Percentiles rank a stretch among this genome's conserved stretches.
Conservation (phyloP, 2,888 invertebrate species). For the Biston betularia region DNA sequence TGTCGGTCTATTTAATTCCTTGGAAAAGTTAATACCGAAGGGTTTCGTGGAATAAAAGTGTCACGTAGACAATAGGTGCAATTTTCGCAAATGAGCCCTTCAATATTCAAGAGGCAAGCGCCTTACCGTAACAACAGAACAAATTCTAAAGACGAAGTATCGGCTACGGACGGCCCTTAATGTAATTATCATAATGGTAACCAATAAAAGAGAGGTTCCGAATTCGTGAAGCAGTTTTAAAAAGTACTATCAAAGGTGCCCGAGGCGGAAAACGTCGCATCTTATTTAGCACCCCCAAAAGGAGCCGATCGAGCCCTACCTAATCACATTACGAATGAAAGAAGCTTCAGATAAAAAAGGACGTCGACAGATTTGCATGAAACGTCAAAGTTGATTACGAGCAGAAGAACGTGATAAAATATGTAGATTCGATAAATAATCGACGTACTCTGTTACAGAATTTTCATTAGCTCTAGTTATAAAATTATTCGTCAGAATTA, state of each 20-base stretch:
- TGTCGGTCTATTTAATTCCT: conserved; percentile 60
- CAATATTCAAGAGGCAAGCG: conserved; percentile 82
- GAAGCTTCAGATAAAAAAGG: conserved; percentile 78
- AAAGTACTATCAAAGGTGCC: conserved; percentile 71
- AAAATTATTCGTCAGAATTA: neutral
- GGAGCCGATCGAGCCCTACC: conserved; percentile 65
- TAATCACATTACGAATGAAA: conserved; percentile 84
- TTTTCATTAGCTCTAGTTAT: conserved; percentile 19
- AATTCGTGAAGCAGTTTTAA: conserved; percentile 83
- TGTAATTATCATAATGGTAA: conserved; percentile 85
- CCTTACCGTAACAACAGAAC: conserved; percentile 81
- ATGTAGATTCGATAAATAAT: conserved; percentile 62
- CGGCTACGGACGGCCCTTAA: conserved; percentile 80
- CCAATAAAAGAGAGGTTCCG: conserved; percentile 84
- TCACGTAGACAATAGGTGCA: conserved; percentile 83
- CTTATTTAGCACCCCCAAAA: conserved; percentile 83
- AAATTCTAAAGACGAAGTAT: conserved; percentile 84
- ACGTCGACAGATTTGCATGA: conserved; percentile 82
- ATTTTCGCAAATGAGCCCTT: conserved; percentile 82
- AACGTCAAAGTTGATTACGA: conserved; percentile 78
- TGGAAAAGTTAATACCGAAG: conserved; percentile 41
- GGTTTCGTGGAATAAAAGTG: conserved; percentile 65
- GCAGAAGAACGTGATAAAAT: conserved; percentile 55
- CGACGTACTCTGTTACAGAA: conserved; percentile 22
- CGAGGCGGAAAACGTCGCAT: conserved; percentile 83